Percentiles rank a stretch among this genome's conserved stretches.
These are phyloP conservation scores for Lophochroa leadbeateri DNA, from an alignment of 2,113 vertebrate genomes.

Conservation along the genomic window DNA sequence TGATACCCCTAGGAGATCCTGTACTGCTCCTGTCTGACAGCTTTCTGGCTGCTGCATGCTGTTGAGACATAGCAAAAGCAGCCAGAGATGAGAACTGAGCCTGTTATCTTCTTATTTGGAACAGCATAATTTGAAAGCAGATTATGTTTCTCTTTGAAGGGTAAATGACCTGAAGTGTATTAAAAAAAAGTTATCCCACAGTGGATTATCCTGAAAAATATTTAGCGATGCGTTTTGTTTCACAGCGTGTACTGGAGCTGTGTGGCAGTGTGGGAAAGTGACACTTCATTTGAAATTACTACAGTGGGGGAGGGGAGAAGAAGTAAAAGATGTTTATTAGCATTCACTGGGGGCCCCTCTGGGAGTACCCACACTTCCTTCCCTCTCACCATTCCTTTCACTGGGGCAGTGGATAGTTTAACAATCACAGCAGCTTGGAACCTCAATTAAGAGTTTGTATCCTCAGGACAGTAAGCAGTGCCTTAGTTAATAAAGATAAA, in stretches of 20 bases:
- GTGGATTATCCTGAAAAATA: constrained; percentile 38
- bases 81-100: constrained; percentile 31
- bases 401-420: background rate
- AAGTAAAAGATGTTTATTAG: background rate
- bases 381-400: background rate
- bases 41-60: constrained; percentile 17
- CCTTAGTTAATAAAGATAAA: constrained; percentile 18
- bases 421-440: background rate
- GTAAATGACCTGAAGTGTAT: constrained; percentile 52
- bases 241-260: background rate
- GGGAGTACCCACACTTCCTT: background rate
- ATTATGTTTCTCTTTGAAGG: constrained; percentile 61
- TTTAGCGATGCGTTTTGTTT: background rate
- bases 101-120: constrained; percentile 50
- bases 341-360: background rate
- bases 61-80: constrained; percentile 33
- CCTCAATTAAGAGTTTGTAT: background rate
- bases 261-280: background rate
- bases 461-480: background rate
- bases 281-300: background rate
- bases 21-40: background rate
- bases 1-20: background rate
- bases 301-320: background rate
- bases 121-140: constrained; percentile 48
- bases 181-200: constrained; percentile 24